Conservation (phyloP, 2,888 invertebrate species). For the Lepeophtheirus nordmannii region DNA sequence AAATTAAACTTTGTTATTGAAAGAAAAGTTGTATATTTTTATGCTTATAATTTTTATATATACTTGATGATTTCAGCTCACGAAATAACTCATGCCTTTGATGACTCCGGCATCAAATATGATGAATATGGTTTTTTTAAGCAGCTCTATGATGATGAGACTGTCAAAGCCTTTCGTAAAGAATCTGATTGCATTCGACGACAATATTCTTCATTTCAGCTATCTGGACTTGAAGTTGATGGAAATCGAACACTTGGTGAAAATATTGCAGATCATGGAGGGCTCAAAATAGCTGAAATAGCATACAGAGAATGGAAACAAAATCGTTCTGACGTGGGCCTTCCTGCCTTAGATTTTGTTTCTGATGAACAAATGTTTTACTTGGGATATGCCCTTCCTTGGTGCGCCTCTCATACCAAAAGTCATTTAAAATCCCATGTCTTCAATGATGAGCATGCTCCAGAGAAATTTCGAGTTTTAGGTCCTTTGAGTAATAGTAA, state of each 20-base stretch:
- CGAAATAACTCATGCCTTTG: constrained; percentile 25
- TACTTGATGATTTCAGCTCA: constrained; percentile 21
- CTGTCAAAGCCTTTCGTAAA: constrained; percentile 13
- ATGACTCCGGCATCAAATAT: constrained; percentile 20
- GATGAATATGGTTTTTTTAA: constrained; percentile 4
- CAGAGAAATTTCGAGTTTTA: constrained; percentile 39
- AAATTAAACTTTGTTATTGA: too few relatives aligned
- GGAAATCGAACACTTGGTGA: constrained; percentile 83
- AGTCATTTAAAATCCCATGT: constrained; percentile 9
- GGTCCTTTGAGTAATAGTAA: constrained; percentile 47
- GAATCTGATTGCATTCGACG: constrained; percentile 18
- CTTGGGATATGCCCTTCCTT: constrained; percentile 23
- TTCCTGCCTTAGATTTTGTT: constrained; percentile 13
- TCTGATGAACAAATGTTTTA: constrained; percentile 11
- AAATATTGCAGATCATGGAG: constrained; percentile 88
- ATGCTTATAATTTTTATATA: too few relatives aligned
- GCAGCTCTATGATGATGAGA: constrained; percentile 19
- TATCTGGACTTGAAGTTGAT: constrained; percentile 41
- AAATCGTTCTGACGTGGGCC: constrained; percentile 12
- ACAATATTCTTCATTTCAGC: constrained; percentile 16
- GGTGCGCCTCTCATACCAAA: constrained; percentile 18
- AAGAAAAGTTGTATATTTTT: too few relatives aligned
- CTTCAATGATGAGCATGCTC: constrained; percentile 23
- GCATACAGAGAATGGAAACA: constrained; percentile 45
- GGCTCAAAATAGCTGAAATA: constrained; percentile 72